phyloP scores from a whole-genome alignment of 2,113 vertebrate genomes.

The Oreochromis aureus region DNA sequence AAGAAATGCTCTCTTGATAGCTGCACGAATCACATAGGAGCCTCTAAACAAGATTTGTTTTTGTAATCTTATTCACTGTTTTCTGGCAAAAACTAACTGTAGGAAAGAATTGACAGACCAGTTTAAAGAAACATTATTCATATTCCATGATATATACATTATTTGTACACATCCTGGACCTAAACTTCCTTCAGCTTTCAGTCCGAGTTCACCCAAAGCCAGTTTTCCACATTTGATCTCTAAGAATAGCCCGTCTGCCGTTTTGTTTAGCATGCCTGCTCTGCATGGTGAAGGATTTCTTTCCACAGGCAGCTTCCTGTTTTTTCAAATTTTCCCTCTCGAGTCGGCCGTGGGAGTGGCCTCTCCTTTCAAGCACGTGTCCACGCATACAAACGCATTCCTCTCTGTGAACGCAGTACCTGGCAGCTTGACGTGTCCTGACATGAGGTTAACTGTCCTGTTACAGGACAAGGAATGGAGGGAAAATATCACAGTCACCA shows the following conservation, averaged over 20 bases:
- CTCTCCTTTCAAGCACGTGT: conserved; percentile 24
- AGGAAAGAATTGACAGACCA: not conserved
- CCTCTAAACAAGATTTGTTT: not conserved
- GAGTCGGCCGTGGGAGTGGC: not conserved
- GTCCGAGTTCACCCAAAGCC: not conserved
- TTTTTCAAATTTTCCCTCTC: conserved; percentile 60
- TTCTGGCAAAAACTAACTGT: not conserved
- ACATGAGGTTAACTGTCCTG: not conserved
- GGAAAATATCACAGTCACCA: not conserved
- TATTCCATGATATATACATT: not conserved
- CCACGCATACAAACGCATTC: conserved; percentile 20
- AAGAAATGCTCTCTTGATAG: rapidly evolving
- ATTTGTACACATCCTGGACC: not conserved
- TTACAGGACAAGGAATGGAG: not conserved
- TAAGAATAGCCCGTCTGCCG: not conserved
- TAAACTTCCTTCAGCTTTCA: not conserved
- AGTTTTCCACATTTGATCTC: not conserved
- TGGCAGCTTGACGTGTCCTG: not conserved
- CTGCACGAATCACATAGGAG: not conserved
- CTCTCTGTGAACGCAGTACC: not conserved
- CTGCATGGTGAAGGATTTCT: not conserved
- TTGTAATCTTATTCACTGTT: not conserved
- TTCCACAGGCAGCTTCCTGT: conserved; percentile 1
- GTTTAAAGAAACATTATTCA: not conserved
- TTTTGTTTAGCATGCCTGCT: not conserved